Evolutionary conservation across 2,113 vertebrate genomes (phyloP).

Genomic region (Silurus glanis): DNA sequence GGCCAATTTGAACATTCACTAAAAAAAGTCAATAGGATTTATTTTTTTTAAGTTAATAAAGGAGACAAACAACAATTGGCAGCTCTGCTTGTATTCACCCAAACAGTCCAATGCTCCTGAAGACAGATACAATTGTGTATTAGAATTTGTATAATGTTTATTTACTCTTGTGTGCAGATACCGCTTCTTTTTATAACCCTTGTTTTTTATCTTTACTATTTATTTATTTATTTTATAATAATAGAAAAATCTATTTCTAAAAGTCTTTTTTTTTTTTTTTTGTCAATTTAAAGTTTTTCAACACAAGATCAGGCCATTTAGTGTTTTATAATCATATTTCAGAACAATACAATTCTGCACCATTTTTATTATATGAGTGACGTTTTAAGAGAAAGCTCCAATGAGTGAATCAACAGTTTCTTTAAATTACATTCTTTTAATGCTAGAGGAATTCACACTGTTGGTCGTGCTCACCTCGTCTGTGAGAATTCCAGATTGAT

Average conservation of each 20-base stretch:
- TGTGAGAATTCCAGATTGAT: conserved; percentile 96
- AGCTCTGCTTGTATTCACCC: not conserved
- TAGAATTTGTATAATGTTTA: not conserved
- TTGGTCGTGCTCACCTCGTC: conserved; percentile 74
- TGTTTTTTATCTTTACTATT: too few species aligned
- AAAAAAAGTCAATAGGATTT: not conserved
- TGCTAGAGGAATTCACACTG: not conserved
- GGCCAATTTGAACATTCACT: not conserved
- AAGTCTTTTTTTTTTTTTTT: not conserved
- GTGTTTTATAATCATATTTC: not conserved
- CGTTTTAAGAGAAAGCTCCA: not conserved
- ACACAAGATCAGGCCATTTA: not conserved
- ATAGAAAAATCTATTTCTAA: too few species aligned
- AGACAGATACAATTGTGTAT: not conserved
- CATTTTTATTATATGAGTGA: not conserved
- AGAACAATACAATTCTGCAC: not conserved
- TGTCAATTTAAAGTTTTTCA: not conserved
- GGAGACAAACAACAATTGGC: not conserved
- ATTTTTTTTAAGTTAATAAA: too few species aligned
- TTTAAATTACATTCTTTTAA: not conserved
- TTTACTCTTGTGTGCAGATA: not conserved
- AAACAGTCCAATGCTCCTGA: not conserved
- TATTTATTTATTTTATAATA: too few species aligned
- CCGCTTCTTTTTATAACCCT: not conserved
- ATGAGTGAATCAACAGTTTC: not conserved